These are phyloP conservation scores for Tragelaphus oryx DNA, from an alignment of 2,797 vertebrate species.

Conservation along the genomic window DNA sequence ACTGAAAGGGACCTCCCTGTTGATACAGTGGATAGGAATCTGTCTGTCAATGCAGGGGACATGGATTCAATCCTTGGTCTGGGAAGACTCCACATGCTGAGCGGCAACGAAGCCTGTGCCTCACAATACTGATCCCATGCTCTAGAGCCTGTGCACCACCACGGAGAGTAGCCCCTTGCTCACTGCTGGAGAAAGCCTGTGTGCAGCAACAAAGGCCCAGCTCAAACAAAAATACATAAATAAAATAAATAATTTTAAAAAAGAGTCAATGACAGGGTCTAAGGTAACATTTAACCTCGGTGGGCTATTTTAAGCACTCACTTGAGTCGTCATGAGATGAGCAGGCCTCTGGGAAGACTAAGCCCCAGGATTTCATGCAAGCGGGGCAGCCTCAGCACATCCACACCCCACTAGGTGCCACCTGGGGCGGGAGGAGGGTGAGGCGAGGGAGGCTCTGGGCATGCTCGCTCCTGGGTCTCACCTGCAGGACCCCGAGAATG, in stretches of 20 bases:
- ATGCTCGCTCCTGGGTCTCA: no score
- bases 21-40: background rate
- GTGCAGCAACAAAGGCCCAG: background rate
- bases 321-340: no score
- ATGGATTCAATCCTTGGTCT: background rate
- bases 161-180: background rate
- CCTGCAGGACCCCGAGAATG: background rate
- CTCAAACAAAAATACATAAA: background rate
- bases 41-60: background rate
- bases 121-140: background rate
- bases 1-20: background rate
- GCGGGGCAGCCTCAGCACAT: background rate
- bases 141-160: background rate
- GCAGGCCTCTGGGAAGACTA: background rate
- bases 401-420: background rate
- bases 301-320: background rate
- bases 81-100: background rate
- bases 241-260: background rate
- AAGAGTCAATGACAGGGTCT: background rate
- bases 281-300: background rate
- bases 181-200: background rate
- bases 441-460: rapidly evolving
- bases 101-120: background rate
- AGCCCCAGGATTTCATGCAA: rapidly evolving
- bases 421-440: rapidly evolving